Percentiles rank a stretch among this genome's conserved stretches.
phyloP scores from a whole-genome alignment of 2,888 invertebrate species.

The Drosophila rellima region DNA sequence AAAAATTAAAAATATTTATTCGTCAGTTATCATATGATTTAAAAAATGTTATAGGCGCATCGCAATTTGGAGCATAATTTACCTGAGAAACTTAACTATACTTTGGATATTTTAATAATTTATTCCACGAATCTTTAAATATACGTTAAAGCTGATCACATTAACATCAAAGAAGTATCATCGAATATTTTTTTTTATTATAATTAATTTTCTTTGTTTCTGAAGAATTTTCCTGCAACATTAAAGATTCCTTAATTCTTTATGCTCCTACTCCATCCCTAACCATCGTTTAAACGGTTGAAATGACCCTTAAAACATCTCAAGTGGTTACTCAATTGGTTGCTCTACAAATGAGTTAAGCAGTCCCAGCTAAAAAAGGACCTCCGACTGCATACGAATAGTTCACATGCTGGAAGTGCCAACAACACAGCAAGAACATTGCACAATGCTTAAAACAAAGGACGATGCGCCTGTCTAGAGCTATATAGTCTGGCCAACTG shows the following conservation, averaged over 20 bases:
- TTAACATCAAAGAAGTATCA: too few relatives aligned
- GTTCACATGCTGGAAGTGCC: constrained; percentile 1
- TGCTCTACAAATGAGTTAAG: constrained; percentile 23
- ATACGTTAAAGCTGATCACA: too few relatives aligned
- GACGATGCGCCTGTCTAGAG: constrained; percentile 20
- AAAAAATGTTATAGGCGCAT: too few relatives aligned
- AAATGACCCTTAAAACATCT: constrained; percentile 21
- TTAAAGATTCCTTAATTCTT: background rate
- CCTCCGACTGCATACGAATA: constrained; percentile 14
- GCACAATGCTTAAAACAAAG: constrained; percentile 48
- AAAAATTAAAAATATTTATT: background rate
- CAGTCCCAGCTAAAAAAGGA: constrained; percentile 3
- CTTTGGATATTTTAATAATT: too few relatives aligned
- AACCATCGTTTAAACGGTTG: background rate
- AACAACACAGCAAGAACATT: constrained; percentile 43
- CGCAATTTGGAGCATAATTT: too few relatives aligned
- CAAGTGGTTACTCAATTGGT: constrained; percentile 35
- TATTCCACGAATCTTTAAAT: too few relatives aligned
- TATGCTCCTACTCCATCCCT: background rate
- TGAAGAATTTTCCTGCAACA: background rate
- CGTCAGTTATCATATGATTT: too few relatives aligned
- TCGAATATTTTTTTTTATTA: background rate
- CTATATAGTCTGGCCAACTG: constrained; percentile 49
- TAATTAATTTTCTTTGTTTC: background rate
- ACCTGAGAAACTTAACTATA: too few relatives aligned